phyloP scores from a whole-genome alignment of 1,140 invertebrate species.

The Platyscapa corneri region DNA sequence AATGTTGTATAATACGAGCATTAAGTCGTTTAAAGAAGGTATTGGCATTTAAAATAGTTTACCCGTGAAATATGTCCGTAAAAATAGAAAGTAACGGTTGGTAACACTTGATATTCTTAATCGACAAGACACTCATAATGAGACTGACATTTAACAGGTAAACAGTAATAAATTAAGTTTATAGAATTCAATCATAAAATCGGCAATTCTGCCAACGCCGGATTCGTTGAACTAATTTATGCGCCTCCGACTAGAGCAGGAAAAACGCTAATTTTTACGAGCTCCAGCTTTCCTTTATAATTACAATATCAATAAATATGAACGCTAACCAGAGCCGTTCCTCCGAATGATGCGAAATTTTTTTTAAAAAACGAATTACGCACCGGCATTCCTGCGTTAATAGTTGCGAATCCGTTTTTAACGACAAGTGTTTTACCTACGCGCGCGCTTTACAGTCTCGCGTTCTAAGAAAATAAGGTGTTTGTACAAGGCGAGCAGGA shows the following conservation, averaged over 20 bases:
- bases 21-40: not conserved
- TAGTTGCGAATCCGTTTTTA: not conserved
- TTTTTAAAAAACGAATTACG: not conserved
- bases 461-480: not conserved
- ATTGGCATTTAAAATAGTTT: not conserved
- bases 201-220: not conserved
- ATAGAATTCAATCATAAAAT: not conserved
- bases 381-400: not conserved
- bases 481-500: not conserved
- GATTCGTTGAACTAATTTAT: not conserved
- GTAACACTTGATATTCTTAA: not conserved
- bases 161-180: not conserved
- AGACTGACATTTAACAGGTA: not conserved
- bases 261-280: not conserved
- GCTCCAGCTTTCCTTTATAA: not conserved
- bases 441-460: not conserved
- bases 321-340: not conserved
- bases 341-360: not conserved
- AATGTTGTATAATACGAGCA: not conserved
- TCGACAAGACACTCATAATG: not conserved
- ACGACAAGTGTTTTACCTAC: not conserved
- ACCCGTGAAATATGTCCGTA: not conserved
- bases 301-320: not conserved
- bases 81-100: not conserved
- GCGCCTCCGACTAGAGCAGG: not conserved